A percentile compares a stretch with the other conserved stretches of the same genome.
Evolutionary conservation across 1,140 invertebrate species (phyloP).

Genomic region (Caenorhabditis latens): DNA sequence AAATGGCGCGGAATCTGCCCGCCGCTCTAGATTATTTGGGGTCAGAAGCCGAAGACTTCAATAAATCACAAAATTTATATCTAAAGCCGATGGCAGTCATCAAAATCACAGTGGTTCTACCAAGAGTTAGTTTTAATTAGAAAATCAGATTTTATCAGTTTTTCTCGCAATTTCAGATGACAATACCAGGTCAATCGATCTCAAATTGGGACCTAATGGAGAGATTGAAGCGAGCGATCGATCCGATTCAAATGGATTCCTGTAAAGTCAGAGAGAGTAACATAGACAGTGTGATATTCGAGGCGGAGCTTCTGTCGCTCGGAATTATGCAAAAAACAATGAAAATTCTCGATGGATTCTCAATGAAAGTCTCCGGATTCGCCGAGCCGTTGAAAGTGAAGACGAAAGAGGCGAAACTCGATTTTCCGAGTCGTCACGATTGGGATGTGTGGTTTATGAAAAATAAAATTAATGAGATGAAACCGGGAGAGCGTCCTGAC

Average conservation of each 20-base stretch:
- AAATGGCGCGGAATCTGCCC: background rate
- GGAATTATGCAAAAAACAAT: slow-evolving; percentile 59
- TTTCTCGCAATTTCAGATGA: slow-evolving; percentile 48
- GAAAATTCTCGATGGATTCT: slow-evolving; percentile 55
- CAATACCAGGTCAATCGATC: slow-evolving; percentile 60
- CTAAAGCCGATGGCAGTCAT: slow-evolving; percentile 56
- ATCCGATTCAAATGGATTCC: slow-evolving; percentile 60
- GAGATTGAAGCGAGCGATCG: slow-evolving; percentile 55
- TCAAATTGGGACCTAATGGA: slow-evolving; percentile 67
- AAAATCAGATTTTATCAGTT: background rate
- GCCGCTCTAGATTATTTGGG: slow-evolving; percentile 11
- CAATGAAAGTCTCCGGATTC: slow-evolving; percentile 62
- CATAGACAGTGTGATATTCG: slow-evolving; percentile 57
- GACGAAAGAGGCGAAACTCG: slow-evolving; percentile 53
- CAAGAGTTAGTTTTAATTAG: slow-evolving; percentile 23
- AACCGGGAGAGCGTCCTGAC: slow-evolving; percentile 58
- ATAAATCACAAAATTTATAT: slow-evolving; percentile 46
- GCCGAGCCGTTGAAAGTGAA: slow-evolving; percentile 51
- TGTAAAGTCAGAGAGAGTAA: slow-evolving; percentile 62
- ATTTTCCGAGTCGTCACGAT: slow-evolving; percentile 60
- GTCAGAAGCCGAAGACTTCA: slow-evolving; percentile 51
- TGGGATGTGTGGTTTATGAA: slow-evolving; percentile 62
- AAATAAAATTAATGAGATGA: slow-evolving; percentile 49
- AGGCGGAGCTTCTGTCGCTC: slow-evolving; percentile 53
- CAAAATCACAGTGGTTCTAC: slow-evolving; percentile 56